Percentiles rank a stretch among this genome's conserved stretches.
These are phyloP conservation scores for Gymnarchus niloticus DNA, from an alignment of 2,113 vertebrate genomes.

Conservation along the genomic window DNA sequence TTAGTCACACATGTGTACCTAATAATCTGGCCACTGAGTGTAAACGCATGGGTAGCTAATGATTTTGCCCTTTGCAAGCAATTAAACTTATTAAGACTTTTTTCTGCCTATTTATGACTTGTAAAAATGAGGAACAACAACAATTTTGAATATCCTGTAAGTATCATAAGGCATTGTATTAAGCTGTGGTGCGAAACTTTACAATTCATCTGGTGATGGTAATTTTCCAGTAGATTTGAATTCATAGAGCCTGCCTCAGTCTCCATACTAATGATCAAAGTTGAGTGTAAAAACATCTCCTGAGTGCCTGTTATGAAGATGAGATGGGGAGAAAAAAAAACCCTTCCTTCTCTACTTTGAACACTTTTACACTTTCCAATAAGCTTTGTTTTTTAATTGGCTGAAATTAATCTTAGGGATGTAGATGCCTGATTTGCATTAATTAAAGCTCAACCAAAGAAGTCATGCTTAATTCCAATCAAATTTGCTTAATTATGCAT, in stretches of 20 bases:
- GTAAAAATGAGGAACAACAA: neutral
- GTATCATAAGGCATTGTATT: conserved; percentile 22
- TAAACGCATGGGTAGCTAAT: neutral
- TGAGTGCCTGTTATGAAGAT: conserved; percentile 68
- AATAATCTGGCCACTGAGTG: neutral
- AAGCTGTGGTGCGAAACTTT: conserved; percentile 36
- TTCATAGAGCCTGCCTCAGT: conserved; percentile 58
- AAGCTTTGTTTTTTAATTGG: conserved; percentile 99
- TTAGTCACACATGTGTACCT: neutral
- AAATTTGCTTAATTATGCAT: conserved; percentile 99
- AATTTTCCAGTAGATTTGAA: conserved; percentile 56
- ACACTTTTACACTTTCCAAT: conserved; percentile 93
- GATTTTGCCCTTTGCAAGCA: neutral
- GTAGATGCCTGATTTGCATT: conserved; percentile 99
- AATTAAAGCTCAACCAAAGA: conserved; percentile 99
- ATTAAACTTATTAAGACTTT: neutral
- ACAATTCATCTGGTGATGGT: conserved; percentile 45
- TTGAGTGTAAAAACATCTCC: conserved; percentile 53
- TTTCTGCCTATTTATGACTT: neutral
- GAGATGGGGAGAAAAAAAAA: conserved; percentile 60
- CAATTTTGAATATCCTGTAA: neutral
- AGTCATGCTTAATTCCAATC: conserved; percentile 99
- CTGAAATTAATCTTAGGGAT: conserved; percentile 99
- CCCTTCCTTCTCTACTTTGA: conserved; percentile 74
- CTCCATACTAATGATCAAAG: conserved; percentile 70